Percentiles rank a stretch among this genome's conserved stretches.
These are phyloP conservation scores for Pterois miles DNA, from an alignment of 2,797 vertebrate species.

Conservation along the genomic window DNA sequence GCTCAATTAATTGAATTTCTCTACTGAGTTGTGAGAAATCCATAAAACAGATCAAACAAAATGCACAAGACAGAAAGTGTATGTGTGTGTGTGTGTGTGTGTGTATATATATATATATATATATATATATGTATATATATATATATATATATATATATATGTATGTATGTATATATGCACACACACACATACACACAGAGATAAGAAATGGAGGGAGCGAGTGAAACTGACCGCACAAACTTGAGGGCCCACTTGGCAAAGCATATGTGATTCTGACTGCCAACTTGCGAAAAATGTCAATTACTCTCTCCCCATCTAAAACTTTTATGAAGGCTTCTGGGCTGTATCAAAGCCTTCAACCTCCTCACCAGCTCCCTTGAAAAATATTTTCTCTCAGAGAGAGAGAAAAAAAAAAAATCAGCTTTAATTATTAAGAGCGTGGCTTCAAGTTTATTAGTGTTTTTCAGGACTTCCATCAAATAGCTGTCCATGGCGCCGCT, in stretches of 20 bases:
- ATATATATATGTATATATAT: no score
- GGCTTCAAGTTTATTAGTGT: constrained; percentile 74
- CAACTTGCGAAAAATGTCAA: constrained; percentile 82
- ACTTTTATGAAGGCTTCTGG: constrained; percentile 82
- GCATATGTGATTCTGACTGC: constrained; percentile 73
- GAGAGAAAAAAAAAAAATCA: constrained; percentile 55
- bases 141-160: no score
- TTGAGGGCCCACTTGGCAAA: constrained; percentile 71
- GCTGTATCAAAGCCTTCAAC: constrained; percentile 80
- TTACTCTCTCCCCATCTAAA: constrained; percentile 77
- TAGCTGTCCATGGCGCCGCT: constrained; percentile 50
- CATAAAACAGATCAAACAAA: constrained; percentile 69
- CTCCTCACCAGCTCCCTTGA: constrained; percentile 62
- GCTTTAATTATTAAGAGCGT: constrained; percentile 80
- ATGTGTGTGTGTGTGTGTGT: neutral
- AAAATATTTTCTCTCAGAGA: constrained; percentile 76
- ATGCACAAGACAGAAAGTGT: constrained; percentile 28
- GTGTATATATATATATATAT: no score
- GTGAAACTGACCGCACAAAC: constrained; percentile 62
- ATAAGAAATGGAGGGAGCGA: constrained; percentile 6
- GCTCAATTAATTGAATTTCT: constrained; percentile 76
- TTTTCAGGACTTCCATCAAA: constrained; percentile 75
- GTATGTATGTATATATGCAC: neutral
- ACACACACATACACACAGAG: no score
- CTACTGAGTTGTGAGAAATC: constrained; percentile 68